phyloP scores from a whole-genome alignment of 2,888 invertebrate genomes.

The Camptogramma bilineatum region DNA sequence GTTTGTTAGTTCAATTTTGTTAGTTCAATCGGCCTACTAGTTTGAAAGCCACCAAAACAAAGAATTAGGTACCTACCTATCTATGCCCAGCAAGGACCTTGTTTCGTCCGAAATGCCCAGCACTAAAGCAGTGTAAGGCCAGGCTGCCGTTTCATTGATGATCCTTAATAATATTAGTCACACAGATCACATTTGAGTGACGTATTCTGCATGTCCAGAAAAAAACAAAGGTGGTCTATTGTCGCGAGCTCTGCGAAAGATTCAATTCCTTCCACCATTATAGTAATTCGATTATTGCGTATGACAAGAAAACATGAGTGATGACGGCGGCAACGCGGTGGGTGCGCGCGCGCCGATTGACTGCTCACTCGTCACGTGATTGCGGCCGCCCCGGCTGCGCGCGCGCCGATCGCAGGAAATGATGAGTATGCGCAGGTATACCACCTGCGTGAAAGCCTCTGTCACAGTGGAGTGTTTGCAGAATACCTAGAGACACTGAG shows the following conservation, averaged over 20 bases:
- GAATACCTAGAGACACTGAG: neutral
- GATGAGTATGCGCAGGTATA: constrained; percentile 33
- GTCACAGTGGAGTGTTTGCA: constrained; percentile 11
- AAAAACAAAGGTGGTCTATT: neutral
- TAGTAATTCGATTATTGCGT: constrained; percentile 26
- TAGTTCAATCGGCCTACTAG: too few species aligned
- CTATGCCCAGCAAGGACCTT: too few species aligned
- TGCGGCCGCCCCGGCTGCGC: constrained; percentile 30
- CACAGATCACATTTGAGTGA: neutral
- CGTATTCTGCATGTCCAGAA: neutral
- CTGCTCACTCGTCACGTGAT: constrained; percentile 26
- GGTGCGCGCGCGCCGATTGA: constrained; percentile 42
- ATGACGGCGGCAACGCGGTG: constrained; percentile 35
- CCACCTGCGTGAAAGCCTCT: constrained; percentile 11
- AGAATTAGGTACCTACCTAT: too few species aligned
- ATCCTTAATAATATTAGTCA: too few species aligned
- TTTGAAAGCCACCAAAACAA: too few species aligned
- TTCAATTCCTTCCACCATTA: constrained; percentile 26
- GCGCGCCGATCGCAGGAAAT: constrained; percentile 42
- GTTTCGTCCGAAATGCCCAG: too few species aligned
- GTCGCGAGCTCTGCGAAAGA: neutral
- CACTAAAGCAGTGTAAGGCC: too few species aligned
- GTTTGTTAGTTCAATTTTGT: too few species aligned
- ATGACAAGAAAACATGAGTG: constrained; percentile 27
- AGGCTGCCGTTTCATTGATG: too few species aligned